These are phyloP conservation scores for Athene noctua DNA, from an alignment of 2,113 vertebrate species.

Conservation along the genomic window DNA sequence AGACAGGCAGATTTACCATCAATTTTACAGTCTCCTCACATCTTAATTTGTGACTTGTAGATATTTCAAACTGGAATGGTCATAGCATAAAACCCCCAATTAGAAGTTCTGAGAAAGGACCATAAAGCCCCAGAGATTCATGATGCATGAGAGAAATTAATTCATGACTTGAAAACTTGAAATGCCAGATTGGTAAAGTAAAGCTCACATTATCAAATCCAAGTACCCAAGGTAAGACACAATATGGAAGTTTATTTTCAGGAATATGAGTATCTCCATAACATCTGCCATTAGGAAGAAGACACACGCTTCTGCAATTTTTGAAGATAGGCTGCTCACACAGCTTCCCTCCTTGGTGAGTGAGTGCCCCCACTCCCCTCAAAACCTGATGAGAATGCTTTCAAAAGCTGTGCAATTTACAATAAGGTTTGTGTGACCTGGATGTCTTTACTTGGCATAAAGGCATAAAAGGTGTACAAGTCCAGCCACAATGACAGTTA, in stretches of 20 bases:
- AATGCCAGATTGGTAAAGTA: neutral
- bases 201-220: neutral
- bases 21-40: neutral
- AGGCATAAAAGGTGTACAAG: neutral
- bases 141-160: neutral
- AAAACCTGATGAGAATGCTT: neutral
- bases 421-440: neutral
- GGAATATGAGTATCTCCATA: neutral
- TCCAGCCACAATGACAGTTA: neutral
- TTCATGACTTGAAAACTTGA: neutral
- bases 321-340: neutral
- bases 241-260: neutral
- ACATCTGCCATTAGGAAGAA: neutral
- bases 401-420: neutral
- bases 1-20: neutral
- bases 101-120: neutral
- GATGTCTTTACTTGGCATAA: neutral
- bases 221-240: neutral
- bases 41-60: conserved; percentile 15
- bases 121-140: conserved; percentile 22
- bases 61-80: neutral
- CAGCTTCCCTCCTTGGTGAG: neutral
- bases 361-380: neutral
- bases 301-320: neutral
- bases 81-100: neutral